These are phyloP conservation scores for Thunnus albacares DNA, from an alignment of 2,797 vertebrate genomes.

Conservation along the genomic window DNA sequence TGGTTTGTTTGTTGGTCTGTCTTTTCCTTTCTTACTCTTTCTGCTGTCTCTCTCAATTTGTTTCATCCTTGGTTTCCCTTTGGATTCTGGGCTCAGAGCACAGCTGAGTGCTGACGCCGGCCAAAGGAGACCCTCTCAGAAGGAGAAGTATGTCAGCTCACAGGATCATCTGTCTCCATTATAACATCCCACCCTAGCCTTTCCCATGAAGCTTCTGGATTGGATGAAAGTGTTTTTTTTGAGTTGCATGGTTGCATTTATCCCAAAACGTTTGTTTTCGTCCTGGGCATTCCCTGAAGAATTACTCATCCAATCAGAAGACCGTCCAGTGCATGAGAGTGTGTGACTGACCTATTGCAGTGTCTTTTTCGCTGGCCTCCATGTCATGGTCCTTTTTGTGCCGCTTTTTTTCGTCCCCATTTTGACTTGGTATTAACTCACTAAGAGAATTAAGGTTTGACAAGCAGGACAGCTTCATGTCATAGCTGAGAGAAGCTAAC, in stretches of 20 bases:
- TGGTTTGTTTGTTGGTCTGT: constrained; percentile 59
- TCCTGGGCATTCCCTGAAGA: constrained; percentile 52
- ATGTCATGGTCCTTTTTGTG: constrained; percentile 57
- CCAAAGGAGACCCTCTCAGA: constrained; percentile 85
- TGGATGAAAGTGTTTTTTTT: constrained; percentile 72
- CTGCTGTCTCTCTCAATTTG: constrained; percentile 72
- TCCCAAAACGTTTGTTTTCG: constrained; percentile 46
- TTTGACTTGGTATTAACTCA: constrained; percentile 68
- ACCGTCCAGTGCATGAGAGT: constrained; percentile 73
- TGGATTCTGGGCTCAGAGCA: constrained; percentile 85
- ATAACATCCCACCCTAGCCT: constrained; percentile 72
- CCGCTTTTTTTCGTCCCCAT: constrained; percentile 42
- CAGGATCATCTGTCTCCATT: constrained; percentile 75
- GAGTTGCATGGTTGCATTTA: constrained; percentile 80
- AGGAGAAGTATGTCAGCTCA: constrained; percentile 87
- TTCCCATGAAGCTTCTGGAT: constrained; percentile 71
- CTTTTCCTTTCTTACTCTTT: constrained; percentile 64
- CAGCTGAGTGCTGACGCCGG: constrained; percentile 86
- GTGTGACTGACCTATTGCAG: constrained; percentile 76
- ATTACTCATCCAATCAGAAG: constrained; percentile 74
- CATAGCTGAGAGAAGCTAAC: constrained; percentile 59
- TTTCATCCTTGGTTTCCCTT: constrained; percentile 69
- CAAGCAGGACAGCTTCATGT: constrained; percentile 51
- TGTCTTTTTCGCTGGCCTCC: constrained; percentile 55
- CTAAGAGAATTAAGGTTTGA: constrained; percentile 46